Base-by-base conservation (phyloP, 1,140 invertebrate genomes). In the Heliothis subflexa region DNA sequence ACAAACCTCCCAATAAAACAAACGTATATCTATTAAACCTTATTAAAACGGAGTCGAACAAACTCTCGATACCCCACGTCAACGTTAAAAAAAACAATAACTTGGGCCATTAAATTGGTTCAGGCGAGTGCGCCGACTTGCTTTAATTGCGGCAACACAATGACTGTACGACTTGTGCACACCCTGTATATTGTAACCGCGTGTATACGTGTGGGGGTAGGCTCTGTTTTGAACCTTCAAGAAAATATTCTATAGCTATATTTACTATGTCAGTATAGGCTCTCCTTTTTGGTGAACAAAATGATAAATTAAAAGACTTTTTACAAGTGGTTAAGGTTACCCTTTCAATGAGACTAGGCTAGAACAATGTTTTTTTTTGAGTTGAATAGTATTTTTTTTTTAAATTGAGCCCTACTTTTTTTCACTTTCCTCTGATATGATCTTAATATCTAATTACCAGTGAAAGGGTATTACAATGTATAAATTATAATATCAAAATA, bases 61-160 rank as follows among this genome's bases (percentile, higher is more conserved):
- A 47, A 68, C 74, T 77, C 57, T 77, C 74, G 74, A 77, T 64
- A 64, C 75, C 66, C 75, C 50, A 52, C 71, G 45, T 59, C 72
- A 59, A 28, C 71, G 45, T 59, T 59, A 86, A 90, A 91, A 93
- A 89, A 91, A 93, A 93, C 91, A 93, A 93, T 93, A 90, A 91
- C 84, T 83, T 85, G 80, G 81, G 71, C 88, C 91, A 93, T 93
- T 93, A 93, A 93, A 93, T 88, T 92, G 83, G 83, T 86, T 86
- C 91, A 90, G 89, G 80, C 81, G 79, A 89, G 79, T 90, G 90
- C 81, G 86, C 78, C 86, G 84, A 78, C 76, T 71, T 81, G 78
- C 71, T 83, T 85, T 88, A 91, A 91, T 92, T 92, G 89, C 87
- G 80, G 81, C 85, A 52, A 81, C 86, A 92, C 88, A 89, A 89